Evolutionary conservation across 2,113 vertebrate species (phyloP), one percentile per base, ranked within the genome.

Genomic region (Lepus europaeus): DNA sequence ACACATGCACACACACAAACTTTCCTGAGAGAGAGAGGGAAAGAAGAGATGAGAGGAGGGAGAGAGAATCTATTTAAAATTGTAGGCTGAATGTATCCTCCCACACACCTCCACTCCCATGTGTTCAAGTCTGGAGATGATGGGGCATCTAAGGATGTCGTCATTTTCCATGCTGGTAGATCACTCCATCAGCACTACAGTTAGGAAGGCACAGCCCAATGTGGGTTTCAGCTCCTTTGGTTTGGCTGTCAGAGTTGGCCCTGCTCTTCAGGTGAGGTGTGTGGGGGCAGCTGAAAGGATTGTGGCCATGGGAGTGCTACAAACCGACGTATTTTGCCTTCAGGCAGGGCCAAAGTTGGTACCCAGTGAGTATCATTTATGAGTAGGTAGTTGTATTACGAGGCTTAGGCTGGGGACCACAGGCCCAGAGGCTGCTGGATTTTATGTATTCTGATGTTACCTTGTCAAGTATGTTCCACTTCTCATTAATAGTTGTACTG

Each of bases 121-220:
- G 53, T 91, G 27, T 74, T 89, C 95, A 95, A 86, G 96, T 80
- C 88, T 95, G 51, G 86, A 81, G 92, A 94, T 95, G 87, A 13
- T 10, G 82, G 9, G 87, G 72, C 89, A 80, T 95, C 84, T 87
- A 63, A 97, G 97, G 90, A 93, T 96, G 84, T 81, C 96, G 94
- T 77, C 66, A 5, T 96, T 96, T 97, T 96, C 93, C 90, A 90
- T 76, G 94, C 95, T 63, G 68, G 88, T 96, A 97, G 97, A 95
- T 97, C 92, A 94, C 33, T 94, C 95, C 45, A 74, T 91, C 95
- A 91, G 87, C 76, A 66, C 90, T 86, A 45, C 89, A 79, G 84
- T 97, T 95, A 94, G 96, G 95, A 95, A 96, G 45, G 20, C 87
- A 66, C 86, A 89, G 51, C 96, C 78, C 91, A 94, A n/a, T 31